Evolutionary conservation across 1,140 invertebrate genomes (phyloP), one percentile per base, ranked within the genome.

Genomic region (Trichonephila clavipes): DNA sequence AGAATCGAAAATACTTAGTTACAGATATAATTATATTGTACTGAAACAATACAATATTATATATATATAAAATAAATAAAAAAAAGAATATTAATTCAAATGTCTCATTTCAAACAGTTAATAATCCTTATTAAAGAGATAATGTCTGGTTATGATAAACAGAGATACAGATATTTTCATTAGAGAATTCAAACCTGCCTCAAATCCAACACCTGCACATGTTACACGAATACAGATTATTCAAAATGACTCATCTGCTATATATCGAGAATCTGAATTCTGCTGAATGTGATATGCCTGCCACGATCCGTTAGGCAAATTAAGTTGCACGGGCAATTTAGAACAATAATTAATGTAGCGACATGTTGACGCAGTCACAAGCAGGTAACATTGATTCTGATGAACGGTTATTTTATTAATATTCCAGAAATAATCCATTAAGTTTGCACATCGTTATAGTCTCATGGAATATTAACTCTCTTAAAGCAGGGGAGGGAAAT

Each of bases 241-340:
- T 59, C 18, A n/a, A 12, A 83, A 58, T 44, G 51, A 59, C 44
- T 83, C 12, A 12, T 83, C 82, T 16, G 19, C 82, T 21, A 83
- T 59, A 83, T 59, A 83, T 83, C 44, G 19, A 7, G 16, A 87
- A 83, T 83, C 72, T 28, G 34, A 40, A 77, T 77, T 28, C 72
- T 77, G 72, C 18, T 19, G 72, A 77, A 77, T 19, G 34, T 28
- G 72, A 77, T 77, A 77, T 77, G 72, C 72, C 24, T 77, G 24
- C 72, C 72, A 77, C 72, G 86, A 77, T 51, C 86, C 88, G 88
- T 72, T 90, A 61, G 44, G 69, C 77, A 90, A 90, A 81, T 82
- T 90, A 90, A 62, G 77, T 90, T 83, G 24, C 89, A 82, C 28
- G 77, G 72, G 77, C n/a, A 90, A 90, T 90, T 90, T 83, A 62